Base-by-base conservation (phyloP, 2,113 vertebrate species). In the Leptodactylus fuscus region DNA sequence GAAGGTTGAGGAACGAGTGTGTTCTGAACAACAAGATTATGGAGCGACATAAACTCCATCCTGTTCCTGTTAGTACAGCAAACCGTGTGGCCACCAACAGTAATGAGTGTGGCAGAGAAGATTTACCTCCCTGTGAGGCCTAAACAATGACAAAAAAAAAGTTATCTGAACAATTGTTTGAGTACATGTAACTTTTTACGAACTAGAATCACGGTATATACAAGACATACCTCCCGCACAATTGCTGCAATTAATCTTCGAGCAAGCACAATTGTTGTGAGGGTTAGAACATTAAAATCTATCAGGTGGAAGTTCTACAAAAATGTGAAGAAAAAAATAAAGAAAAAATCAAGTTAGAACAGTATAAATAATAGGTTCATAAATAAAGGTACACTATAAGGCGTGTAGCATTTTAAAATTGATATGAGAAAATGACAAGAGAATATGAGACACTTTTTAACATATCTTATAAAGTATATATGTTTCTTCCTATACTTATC, bases 211-310 rank as follows among this genome's bases (percentile, higher is more conserved):
- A 38, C 65, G 22, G 44, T 16, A 44, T 38, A 5, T 29, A 65
- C 27, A 32, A 41, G 29, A 48, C 89, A 94, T 92, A 99, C 98
- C 96, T 99, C 98, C 93, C 98, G 98, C 79, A 99, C 97, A 60
- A 99, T 93, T 62, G 98, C 97, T 24, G 95, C 92, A 49, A 99
- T 98, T 88, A 99, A 91, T 71, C 98, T 95, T 78, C 98, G 95
- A 8, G 98, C 97, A 91, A 99, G 91, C 73, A 99, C 96, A 51
- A 98, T 97, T 79, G 97, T 86, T 0, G 95, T 98, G 93, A 99
- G 97, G 2, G 96, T 94, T 92, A 99, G 92, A 95, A 99, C 96
- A 91, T 99, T 99, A 94, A 98, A 99, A 92, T 99, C 98, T 41
- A 99, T 99, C 18, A 99, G 95, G 87, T 99, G 98, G 85, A 99